Base-by-base conservation (phyloP, 53 echinoderm and acorn worm genomes). In the Astropecten irregularis region DNA sequence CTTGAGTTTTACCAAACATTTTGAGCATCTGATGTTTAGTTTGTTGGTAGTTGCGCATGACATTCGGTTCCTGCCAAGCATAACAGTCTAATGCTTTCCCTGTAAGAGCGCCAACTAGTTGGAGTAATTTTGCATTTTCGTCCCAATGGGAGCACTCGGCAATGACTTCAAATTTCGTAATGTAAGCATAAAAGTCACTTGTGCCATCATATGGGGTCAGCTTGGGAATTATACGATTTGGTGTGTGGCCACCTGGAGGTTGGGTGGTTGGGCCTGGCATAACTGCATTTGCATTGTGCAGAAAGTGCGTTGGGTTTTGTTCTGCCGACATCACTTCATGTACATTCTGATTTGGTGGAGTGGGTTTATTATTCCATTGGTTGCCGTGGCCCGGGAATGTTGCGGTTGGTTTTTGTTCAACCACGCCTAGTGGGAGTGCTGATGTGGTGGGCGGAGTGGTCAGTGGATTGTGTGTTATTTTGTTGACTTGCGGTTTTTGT, bases 51-150 rank as follows among this genome's bases (percentile, higher is more conserved):
- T 57, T 27, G 2, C 26, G 57, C 57, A 25, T 57, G 57, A 57
- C 26, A 26, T 57, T 57, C 2, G 57, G 57, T 57, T 57, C 57
- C 57, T 57, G 57, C 57, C 26, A 57, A 57, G 57, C 57, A 57
- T 57, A 57, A 25, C 25, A 57, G 57, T 57, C 57, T 3, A 57
- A 26, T 2, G 57, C 57, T 57, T 57, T 57, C 3, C 22, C 57
- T 4, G 57, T 57, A 57, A 57, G 57, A 23, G 57, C 57, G 3
- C 57, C 26, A 25, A 57, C 57, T 26, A 57, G 26, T 57, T 57
- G 57, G 26, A 57, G 57, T 57, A 57, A 57, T 57, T 57, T 57
- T 57, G 57, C 25, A 26, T 21, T 57, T 27, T 57, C 22, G 25
- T 57, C 57, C 57, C 26, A 57, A 57, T 10, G 22, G 25, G 23